A percentile compares a stretch with the other conserved stretches of the same genome.
Conservation (phyloP, 2,888 invertebrate genomes). For the Trichogramma evanescens region DNA sequence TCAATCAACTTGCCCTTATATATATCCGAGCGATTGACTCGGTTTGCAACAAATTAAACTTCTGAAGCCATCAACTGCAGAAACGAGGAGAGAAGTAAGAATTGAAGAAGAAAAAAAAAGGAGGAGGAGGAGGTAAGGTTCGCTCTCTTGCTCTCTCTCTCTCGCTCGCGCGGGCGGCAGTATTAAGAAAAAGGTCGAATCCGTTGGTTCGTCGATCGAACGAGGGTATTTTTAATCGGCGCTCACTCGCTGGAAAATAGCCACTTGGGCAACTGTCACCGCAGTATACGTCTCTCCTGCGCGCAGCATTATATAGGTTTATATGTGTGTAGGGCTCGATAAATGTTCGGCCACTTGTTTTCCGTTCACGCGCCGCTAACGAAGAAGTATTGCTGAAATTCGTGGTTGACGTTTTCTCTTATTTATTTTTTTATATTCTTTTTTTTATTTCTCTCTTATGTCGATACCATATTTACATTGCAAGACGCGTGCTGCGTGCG, state of each 20-base stretch:
- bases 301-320: neutral
- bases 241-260: slow-evolving; percentile 47
- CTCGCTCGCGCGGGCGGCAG: too few species aligned
- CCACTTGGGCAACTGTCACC: slow-evolving; percentile 37
- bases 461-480: too few species aligned
- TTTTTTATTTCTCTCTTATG: too few species aligned
- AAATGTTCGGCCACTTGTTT: slow-evolving; percentile 42
- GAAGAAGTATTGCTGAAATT: slow-evolving; percentile 7
- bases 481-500: too few species aligned
- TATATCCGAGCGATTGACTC: too few species aligned
- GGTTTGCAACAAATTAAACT: neutral
- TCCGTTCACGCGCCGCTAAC: slow-evolving; percentile 5
- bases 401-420: too few species aligned
- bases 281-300: slow-evolving; percentile 21
- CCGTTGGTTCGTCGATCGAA: slow-evolving; percentile 24
- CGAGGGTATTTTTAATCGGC: slow-evolving; percentile 46
- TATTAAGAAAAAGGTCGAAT: slow-evolving; percentile 9
- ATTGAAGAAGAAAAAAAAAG: neutral
- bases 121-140: neutral
- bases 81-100: neutral
- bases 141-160: too few species aligned
- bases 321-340: slow-evolving; percentile 28
- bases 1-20: too few species aligned
- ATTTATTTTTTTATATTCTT: too few species aligned
- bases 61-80: neutral